A percentile compares a stretch with the other conserved stretches of the same genome.
phyloP scores from a whole-genome alignment of 2,888 invertebrate species.

The Julus scandinavius region DNA sequence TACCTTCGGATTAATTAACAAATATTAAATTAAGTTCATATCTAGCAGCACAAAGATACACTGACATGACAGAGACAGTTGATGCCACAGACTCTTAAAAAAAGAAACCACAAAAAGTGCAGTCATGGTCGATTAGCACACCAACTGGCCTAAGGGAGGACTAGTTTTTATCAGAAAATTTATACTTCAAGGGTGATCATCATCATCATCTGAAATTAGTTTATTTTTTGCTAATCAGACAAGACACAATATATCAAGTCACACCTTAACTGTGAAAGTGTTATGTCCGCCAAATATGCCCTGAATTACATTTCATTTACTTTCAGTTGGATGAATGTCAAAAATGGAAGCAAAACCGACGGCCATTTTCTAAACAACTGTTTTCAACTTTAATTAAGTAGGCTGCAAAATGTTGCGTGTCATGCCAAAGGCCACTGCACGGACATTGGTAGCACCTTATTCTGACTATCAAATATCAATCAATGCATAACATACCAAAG shows the following conservation, averaged over 20 bases:
- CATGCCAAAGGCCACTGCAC: neutral
- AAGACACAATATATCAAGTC: neutral
- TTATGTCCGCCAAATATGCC: neutral
- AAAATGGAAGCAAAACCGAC: conserved; percentile 26
- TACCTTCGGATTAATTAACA: conserved; percentile 31
- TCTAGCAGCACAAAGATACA: neutral
- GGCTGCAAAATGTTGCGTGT: neutral
- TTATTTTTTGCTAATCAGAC: conserved; percentile 14
- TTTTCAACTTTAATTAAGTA: neutral
- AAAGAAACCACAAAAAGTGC: neutral
- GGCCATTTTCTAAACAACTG: neutral
- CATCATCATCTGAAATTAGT: conserved; percentile 4
- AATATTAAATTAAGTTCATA: conserved; percentile 33
- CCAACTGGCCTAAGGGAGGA: conserved; percentile 3
- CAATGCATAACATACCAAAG: no score
- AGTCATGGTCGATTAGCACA: conserved; percentile 13
- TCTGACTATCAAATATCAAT: no score
- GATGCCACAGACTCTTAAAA: conserved; percentile 9
- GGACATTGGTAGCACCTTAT: neutral
- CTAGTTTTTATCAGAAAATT: conserved; percentile 22
- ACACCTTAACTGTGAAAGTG: conserved; percentile 12
- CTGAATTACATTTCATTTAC: neutral
- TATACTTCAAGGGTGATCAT: conserved; percentile 27
- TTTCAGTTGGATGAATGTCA: neutral
- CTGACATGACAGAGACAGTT: conserved; percentile 23